These are phyloP conservation scores for Aphidius gifuensis DNA, from an alignment of 1,140 invertebrate genomes.

Conservation along the genomic window DNA sequence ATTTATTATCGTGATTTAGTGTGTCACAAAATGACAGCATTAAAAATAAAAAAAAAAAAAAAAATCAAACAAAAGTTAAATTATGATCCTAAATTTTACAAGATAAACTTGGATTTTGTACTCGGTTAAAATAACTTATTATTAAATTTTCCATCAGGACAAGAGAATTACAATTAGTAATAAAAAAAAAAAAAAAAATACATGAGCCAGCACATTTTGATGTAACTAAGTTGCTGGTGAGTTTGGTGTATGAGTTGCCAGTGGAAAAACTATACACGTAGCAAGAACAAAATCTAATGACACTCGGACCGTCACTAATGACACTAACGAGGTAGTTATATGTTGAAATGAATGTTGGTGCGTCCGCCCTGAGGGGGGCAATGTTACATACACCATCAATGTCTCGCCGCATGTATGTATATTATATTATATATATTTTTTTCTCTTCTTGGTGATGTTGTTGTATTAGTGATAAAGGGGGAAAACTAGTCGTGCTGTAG, in stretches of 20 bases:
- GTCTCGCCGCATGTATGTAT: neutral
- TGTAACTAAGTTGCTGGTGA: too few relatives aligned
- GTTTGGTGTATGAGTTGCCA: neutral
- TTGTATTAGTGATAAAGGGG: slow-evolving; percentile 13
- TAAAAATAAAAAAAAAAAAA: neutral
- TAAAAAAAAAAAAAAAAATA: too few relatives aligned
- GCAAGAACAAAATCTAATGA: slow-evolving; percentile 53
- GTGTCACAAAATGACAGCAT: too few relatives aligned
- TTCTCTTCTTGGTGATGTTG: slow-evolving; percentile 1
- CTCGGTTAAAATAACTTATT: too few relatives aligned
- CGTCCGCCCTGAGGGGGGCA: slow-evolving; percentile 25
- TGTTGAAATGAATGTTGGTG: slow-evolving; percentile 47
- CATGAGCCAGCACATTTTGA: too few relatives aligned
- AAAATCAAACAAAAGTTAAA: neutral
- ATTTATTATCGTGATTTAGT: neutral
- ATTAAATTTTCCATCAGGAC: too few relatives aligned
- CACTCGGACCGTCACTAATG: slow-evolving; percentile 55
- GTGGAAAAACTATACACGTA: slow-evolving; percentile 48
- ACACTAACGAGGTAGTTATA: slow-evolving; percentile 56
- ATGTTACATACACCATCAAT: too few relatives aligned
- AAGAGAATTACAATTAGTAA: too few relatives aligned
- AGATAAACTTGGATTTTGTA: neutral
- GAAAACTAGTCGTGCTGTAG: slow-evolving; percentile 28
- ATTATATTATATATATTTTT: slow-evolving; percentile 13
- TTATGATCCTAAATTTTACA: neutral